A percentile compares a stretch with the other conserved stretches of the same genome.
Conservation (phyloP, 1,140 invertebrate genomes). For the Drosophila virilis region DNA sequence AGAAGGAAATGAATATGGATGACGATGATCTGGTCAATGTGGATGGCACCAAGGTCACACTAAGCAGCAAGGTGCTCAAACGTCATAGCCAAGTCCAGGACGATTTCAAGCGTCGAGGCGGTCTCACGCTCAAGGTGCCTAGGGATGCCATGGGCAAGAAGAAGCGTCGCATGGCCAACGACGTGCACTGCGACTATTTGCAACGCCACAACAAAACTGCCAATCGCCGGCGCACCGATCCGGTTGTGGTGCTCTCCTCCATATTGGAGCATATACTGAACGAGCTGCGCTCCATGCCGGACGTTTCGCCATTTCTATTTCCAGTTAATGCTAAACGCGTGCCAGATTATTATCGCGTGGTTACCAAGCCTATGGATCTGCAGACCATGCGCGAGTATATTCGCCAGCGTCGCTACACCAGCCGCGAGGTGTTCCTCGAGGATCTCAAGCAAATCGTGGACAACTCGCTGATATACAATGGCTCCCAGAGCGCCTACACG, state of each 20-base stretch:
- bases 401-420: slow-evolving; percentile 96
- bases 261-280: slow-evolving; percentile 97
- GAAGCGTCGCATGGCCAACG: slow-evolving; percentile 88
- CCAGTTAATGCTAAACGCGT: slow-evolving; percentile 97
- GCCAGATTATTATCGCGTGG: slow-evolving; percentile 96
- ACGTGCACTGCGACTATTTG: slow-evolving; percentile 96
- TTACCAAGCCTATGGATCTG: slow-evolving; percentile 97
- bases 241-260: slow-evolving; percentile 96
- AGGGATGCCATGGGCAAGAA: slow-evolving; percentile 90
- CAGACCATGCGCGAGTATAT: slow-evolving; percentile 98
- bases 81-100: slow-evolving; percentile 83
- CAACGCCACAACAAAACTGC: slow-evolving; percentile 94
- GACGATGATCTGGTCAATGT: slow-evolving; percentile 96
- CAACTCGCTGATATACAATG: slow-evolving; percentile 97
- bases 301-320: slow-evolving; percentile 96
- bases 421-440: slow-evolving; percentile 95
- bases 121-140: slow-evolving; percentile 92
- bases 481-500: slow-evolving; percentile 93
- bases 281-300: slow-evolving; percentile 96
- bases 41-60: slow-evolving; percentile 94
- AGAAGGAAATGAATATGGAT: slow-evolving; percentile 90
- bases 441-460: slow-evolving; percentile 98
- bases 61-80: slow-evolving; percentile 92
- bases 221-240: slow-evolving; percentile 97
- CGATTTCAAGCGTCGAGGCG: slow-evolving; percentile 89